A percentile compares a stretch with the other conserved stretches of the same genome.
Evolutionary conservation across 1,140 invertebrate genomes (phyloP).

Genomic region (Saccostrea glomerata): DNA sequence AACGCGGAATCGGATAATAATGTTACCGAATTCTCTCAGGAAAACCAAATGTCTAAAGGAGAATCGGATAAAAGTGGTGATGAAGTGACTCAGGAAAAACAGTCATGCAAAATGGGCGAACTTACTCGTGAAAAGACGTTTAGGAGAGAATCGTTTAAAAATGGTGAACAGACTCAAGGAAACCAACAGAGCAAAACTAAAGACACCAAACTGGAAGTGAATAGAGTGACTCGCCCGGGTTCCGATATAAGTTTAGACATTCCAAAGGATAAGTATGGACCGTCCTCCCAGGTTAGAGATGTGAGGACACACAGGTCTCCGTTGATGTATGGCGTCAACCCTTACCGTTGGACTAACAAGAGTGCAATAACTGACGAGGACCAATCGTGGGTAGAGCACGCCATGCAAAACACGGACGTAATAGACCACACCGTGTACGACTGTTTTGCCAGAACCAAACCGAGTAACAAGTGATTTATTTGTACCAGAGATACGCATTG

Average conservation of each 20-base stretch:
- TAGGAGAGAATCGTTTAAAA: neutral
- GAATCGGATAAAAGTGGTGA: neutral
- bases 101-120: neutral
- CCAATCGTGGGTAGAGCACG: conserved; percentile 48
- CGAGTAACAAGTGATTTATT: neutral
- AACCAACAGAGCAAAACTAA: conserved; percentile 1
- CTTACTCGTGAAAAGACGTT: neutral
- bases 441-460: conserved; percentile 49
- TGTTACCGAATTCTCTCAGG: too few relatives aligned
- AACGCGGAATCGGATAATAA: neutral
- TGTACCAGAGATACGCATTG: neutral
- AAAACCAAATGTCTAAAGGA: too few relatives aligned
- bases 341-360: conserved; percentile 53
- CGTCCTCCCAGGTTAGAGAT: conserved; percentile 45
- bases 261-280: conserved; percentile 52
- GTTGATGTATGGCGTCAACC: conserved; percentile 48
- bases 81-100: neutral
- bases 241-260: conserved; percentile 55
- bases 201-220: neutral
- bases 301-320: neutral
- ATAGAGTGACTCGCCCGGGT: neutral
- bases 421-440: conserved; percentile 51
- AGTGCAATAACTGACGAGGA: conserved; percentile 46
- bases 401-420: conserved; percentile 51
- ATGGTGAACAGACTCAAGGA: neutral